phyloP scores from a whole-genome alignment of 1,140 invertebrate genomes.

The Nephotettix cincticeps region DNA sequence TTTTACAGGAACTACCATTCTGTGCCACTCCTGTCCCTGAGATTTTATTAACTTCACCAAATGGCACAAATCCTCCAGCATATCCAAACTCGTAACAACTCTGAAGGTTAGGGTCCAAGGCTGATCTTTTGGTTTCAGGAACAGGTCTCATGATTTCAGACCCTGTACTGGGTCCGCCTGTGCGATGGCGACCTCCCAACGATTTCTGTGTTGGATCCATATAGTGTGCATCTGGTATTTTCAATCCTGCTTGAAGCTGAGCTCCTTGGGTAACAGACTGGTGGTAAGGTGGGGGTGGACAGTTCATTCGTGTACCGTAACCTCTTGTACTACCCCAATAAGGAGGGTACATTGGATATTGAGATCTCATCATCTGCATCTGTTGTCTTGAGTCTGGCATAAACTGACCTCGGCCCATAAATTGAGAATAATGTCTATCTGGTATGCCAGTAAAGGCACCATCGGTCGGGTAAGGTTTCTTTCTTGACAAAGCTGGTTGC shows the following conservation, averaged over 20 bases:
- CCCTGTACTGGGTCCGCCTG: neutral
- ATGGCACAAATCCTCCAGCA: slow-evolving; percentile 3
- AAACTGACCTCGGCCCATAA: neutral
- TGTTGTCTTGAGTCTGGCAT: neutral
- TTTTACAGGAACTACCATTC: slow-evolving; percentile 8
- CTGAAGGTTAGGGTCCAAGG: neutral
- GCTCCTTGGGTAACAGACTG: slow-evolving; percentile 7
- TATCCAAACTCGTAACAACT: slow-evolving; percentile 23
- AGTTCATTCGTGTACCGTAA: slow-evolving; percentile 5
- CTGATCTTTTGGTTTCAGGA: slow-evolving; percentile 4
- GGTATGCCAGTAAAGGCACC: neutral
- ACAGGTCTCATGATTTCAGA: slow-evolving; percentile 8
- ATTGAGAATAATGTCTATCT: slow-evolving; percentile 12
- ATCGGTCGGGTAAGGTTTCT: neutral
- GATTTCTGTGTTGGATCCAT: slow-evolving; percentile 7
- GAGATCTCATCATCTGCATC: slow-evolving; percentile 16
- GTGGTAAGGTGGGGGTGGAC: slow-evolving; percentile 21
- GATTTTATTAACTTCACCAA: slow-evolving; percentile 21
- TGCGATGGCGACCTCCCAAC: neutral
- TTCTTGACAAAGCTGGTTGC: neutral
- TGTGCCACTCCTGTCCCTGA: neutral
- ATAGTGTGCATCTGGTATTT: slow-evolving; percentile 9
- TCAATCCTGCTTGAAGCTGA: slow-evolving; percentile 8
- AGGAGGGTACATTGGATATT: slow-evolving; percentile 14
- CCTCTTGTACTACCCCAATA: slow-evolving; percentile 1